Conservation (phyloP, 2,113 vertebrate genomes). For the Corynorhinus townsendii region DNA sequence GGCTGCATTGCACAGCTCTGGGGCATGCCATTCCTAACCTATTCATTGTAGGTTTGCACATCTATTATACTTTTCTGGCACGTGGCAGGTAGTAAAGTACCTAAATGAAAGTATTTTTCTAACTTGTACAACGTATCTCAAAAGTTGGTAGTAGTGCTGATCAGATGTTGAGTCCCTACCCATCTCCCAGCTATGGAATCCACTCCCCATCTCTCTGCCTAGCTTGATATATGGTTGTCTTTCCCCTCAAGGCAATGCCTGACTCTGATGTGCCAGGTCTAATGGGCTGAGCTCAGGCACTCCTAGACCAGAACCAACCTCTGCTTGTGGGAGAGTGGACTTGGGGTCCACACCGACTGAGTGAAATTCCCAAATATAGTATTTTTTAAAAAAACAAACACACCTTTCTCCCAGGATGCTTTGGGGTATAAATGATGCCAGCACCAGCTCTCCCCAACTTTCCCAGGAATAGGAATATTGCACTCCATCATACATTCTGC, state of each 20-base stretch:
- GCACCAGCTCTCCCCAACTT: not conserved
- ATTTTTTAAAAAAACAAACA: not conserved
- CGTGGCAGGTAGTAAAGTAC: not conserved
- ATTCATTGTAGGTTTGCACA: not conserved
- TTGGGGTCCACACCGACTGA: not conserved
- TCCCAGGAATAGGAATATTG: not conserved
- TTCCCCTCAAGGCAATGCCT: not conserved
- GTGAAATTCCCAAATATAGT: not conserved
- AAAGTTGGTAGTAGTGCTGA: not conserved
- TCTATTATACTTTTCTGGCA: not conserved
- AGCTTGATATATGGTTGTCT: not conserved
- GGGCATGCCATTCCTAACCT: not conserved
- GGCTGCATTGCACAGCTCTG: not conserved
- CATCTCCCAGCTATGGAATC: not conserved
- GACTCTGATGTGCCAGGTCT: not conserved
- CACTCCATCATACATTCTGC: not conserved
- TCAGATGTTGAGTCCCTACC: not conserved
- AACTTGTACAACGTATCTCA: not conserved
- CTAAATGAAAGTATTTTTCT: not conserved
- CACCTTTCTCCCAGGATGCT: not conserved
- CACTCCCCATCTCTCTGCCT: not conserved
- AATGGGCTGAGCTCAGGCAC: not conserved
- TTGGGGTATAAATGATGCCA: not conserved
- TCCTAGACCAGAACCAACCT: not conserved
- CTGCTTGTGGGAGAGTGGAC: not conserved